Percentiles rank a stretch among this genome's conserved stretches.
Conservation (phyloP, 2,113 vertebrate genomes). For the Carassius auratus region DNA sequence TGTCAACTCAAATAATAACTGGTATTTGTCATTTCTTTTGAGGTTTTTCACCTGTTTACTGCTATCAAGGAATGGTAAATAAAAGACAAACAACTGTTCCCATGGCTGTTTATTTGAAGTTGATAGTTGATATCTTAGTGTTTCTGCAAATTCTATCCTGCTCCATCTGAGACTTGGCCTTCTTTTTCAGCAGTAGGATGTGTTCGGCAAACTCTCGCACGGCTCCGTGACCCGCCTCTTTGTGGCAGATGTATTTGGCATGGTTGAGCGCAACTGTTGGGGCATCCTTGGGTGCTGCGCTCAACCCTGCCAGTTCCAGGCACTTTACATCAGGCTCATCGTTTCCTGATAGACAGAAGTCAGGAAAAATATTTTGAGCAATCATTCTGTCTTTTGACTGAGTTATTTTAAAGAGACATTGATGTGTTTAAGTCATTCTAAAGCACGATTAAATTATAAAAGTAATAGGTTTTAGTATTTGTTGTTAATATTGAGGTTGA, state of each 20-base stretch:
- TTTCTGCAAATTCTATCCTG: constrained; percentile 58
- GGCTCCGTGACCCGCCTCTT: constrained; percentile 77
- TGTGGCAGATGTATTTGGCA: constrained; percentile 81
- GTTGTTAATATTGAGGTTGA: neutral
- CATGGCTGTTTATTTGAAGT: too few relatives aligned
- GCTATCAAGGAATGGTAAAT: too few relatives aligned
- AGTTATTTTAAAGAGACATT: neutral
- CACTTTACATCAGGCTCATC: constrained; percentile 82
- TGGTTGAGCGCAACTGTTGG: constrained; percentile 75
- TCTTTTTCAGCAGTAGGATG: constrained; percentile 80
- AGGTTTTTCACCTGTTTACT: too few relatives aligned
- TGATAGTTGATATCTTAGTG: too few relatives aligned
- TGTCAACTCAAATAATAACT: too few relatives aligned
- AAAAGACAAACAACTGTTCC: too few relatives aligned
- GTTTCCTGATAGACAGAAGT: constrained; percentile 73
- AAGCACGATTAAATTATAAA: neutral
- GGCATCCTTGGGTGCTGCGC: constrained; percentile 80
- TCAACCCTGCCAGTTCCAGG: constrained; percentile 82
- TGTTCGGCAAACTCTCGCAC: constrained; percentile 88
- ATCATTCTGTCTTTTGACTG: too few relatives aligned
- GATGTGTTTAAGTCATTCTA: neutral
- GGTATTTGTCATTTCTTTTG: too few relatives aligned
- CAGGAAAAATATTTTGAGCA: neutral
- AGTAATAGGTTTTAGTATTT: neutral
- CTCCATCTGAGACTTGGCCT: constrained; percentile 66